Percentiles rank a stretch among this genome's conserved stretches.
phyloP scores from a whole-genome alignment of 2,113 vertebrate species.

The Chloropsis cyanopogon region DNA sequence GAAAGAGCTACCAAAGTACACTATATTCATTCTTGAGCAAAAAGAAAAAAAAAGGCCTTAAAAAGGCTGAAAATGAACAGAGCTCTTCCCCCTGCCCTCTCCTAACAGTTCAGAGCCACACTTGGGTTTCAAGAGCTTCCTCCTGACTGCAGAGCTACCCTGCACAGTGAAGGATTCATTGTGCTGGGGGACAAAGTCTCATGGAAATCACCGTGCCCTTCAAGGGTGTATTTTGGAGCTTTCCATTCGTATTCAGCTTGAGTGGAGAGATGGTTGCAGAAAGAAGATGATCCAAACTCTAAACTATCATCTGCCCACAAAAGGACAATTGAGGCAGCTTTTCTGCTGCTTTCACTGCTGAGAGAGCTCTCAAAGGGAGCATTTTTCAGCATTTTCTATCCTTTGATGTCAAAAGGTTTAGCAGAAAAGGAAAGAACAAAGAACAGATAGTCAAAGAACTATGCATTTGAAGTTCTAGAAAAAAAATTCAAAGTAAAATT shows the following conservation, averaged over 20 bases:
- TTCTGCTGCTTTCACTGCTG: not conserved
- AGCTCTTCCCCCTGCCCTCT: not conserved
- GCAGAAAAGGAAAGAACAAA: conserved; percentile 35
- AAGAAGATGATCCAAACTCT: not conserved
- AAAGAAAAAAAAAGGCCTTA: not conserved
- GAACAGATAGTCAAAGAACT: conserved; percentile 18
- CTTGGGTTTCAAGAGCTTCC: not conserved
- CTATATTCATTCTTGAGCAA: not conserved
- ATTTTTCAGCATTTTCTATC: conserved; percentile 1
- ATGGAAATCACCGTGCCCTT: not conserved
- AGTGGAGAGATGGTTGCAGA: not conserved
- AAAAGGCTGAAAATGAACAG: not conserved
- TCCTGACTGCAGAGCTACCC: not conserved
- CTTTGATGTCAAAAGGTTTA: conserved; percentile 52
- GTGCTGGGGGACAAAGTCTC: not conserved
- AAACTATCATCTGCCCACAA: not conserved
- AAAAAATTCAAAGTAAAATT: conserved; percentile 12
- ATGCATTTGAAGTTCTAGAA: not conserved
- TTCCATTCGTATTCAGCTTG: not conserved
- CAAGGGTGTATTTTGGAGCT: not conserved
- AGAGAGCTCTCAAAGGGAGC: conserved; percentile 17
- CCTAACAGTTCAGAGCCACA: not conserved
- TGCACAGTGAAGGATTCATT: not conserved
- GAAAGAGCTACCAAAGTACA: not conserved
- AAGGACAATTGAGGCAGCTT: conserved; percentile 14